These are phyloP conservation scores for Strix aluco DNA, from an alignment of 2,113 vertebrate species.

Conservation along the genomic window DNA sequence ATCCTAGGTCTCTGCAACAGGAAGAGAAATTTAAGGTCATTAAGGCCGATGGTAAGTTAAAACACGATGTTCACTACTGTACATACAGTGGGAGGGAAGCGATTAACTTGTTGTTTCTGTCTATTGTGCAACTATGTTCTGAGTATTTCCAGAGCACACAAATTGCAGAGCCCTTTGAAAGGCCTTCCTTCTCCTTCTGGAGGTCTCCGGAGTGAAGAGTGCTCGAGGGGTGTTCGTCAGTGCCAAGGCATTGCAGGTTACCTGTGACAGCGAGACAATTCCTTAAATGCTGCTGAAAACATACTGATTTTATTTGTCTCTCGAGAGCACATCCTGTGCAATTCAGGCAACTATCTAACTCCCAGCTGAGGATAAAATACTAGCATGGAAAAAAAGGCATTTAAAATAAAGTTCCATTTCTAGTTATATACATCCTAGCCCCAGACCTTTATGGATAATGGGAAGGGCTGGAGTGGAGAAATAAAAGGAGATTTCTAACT, in stretches of 20 bases:
- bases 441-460: neutral
- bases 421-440: neutral
- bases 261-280: accelerated
- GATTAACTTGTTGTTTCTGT: neutral
- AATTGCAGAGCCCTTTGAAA: neutral
- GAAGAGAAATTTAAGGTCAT: neutral
- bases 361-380: neutral
- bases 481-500: neutral
- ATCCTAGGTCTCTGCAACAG: neutral
- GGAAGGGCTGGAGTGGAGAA: neutral
- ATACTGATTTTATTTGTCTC: neutral
- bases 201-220: neutral
- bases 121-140: neutral
- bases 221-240: accelerated
- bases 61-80: neutral
- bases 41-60: neutral
- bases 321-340: neutral
- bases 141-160: neutral
- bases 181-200: too few species aligned
- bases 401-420: neutral
- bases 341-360: neutral
- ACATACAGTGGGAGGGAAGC: neutral
- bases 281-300: neutral
- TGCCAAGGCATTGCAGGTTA: neutral
- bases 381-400: neutral